Base-by-base conservation (phyloP, 1,140 invertebrate genomes). In the Scaptomyza hsui region DNA sequence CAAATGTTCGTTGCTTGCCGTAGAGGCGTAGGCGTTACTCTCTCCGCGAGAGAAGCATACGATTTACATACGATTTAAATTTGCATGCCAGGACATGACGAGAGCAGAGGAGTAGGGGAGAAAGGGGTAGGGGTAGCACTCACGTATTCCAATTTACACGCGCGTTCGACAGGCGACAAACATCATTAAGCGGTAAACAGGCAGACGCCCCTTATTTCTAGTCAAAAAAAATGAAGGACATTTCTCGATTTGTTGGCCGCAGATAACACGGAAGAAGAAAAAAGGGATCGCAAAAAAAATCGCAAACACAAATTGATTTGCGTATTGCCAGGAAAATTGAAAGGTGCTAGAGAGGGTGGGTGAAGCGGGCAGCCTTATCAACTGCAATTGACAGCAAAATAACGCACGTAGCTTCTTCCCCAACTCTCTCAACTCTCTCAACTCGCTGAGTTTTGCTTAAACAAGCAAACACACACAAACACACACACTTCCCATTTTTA, bases 41-140 rank as follows among this genome's bases (percentile, higher is more conserved):
- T 32, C 18, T 35, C 41, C 39, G 62, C 63, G 56, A 59, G 73
- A 62, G 42, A 45, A 74, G 72, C 67, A 72, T 75, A 67, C 72
- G 73, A 78, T 78, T 78, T 78, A 75, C 75, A 78, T 78, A 78
- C 60, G 26, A 74, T 75, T 75, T 71, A 75, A 75, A 75, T 72
- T 78, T 74, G 67, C 67, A 75, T 70, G 60, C 55, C 56, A 48
- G 12, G 41, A 56, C 69, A 68, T 51, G 52, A 16, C 12, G 3
- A 3, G 19, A 10, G 32, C 10, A 5, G 1, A 9, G 24, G 35
- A 16, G 32, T 32, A 9, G n/a, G 24, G 47, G 35, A 12, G 19
- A 13, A 7, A 13, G 0, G 12, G 2, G 39, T 4, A 6, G 29
- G 29, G 52, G 29, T 12, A 59, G 57, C 32, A 24, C 62, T 51